A percentile compares a stretch with the other conserved stretches of the same genome.
These are phyloP conservation scores for Aradus depressus DNA, from an alignment of 2,888 invertebrate genomes.

Conservation along the genomic window DNA sequence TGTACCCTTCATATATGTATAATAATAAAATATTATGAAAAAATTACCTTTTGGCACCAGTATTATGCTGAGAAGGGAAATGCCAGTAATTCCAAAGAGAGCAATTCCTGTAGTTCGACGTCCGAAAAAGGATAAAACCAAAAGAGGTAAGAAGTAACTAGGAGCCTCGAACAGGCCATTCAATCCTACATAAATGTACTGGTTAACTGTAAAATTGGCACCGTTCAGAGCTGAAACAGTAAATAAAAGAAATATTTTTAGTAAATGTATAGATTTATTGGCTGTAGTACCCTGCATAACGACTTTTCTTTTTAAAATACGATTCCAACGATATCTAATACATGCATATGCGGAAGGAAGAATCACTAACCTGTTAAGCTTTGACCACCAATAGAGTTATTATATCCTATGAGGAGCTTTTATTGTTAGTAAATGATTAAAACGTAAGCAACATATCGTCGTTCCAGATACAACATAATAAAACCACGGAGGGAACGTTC, in stretches of 20 bases:
- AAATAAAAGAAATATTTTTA: constrained; percentile 24
- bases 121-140: constrained; percentile 40
- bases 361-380: no score
- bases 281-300: no score
- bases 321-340: no score
- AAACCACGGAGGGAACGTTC: no score
- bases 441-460: no score
- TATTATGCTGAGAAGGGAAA: constrained; percentile 41
- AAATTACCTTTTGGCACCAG: constrained; percentile 37
- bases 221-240: constrained; percentile 41
- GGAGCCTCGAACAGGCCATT: constrained; percentile 45
- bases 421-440: no score
- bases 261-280: constrained; percentile 6
- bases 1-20: not conserved
- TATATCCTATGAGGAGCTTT: no score
- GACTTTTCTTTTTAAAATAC: no score
- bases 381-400: no score
- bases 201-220: constrained; percentile 42
- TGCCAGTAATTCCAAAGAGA: constrained; percentile 41
- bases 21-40: not conserved
- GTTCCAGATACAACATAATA: no score
- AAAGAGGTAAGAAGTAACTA: constrained; percentile 43
- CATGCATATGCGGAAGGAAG: no score
- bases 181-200: constrained; percentile 41
- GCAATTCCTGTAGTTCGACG: constrained; percentile 39